Evolutionary conservation across 2,797 vertebrate genomes (phyloP), one percentile per base, ranked within the genome.

Genomic region (Peromyscus melanophrys): DNA sequence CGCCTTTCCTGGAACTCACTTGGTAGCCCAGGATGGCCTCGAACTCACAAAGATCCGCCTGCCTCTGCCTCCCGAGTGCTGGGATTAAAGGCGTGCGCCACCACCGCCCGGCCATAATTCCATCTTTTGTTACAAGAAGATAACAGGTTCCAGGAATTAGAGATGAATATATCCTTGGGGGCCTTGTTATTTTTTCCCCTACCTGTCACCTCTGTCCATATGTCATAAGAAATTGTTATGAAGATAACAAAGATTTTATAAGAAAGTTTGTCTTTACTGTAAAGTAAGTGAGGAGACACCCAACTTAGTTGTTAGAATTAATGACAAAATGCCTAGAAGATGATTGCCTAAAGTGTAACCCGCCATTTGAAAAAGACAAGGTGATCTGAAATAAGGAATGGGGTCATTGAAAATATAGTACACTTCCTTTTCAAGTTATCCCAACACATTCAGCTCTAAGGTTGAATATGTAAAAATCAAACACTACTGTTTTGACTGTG

Each of bases 381-480:
- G 9, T 61, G 84, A 77, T 90, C 65, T 85, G 52, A 77, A 96
- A 81, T 84, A 81, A 88, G 76, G 63, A 63, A 29, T 73, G 37
- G 17, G 13, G 37, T 94, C 77, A 90, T 67, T 87, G 52, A 69
- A 92, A 93, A 92, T 78, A 31, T 29, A 87, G 19, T 69, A 46
- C 43, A 83, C 69, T 94, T 71, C 85, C 65, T 95, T 92, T 96
- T 49, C 46, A 95, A 87, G 37, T 89, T 92, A 87, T 63, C 73
- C n/a, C 43, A 90, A 75, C 65, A 87, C 29, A 90, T 82, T 95
- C 77, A 93, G 21, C 52, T 92, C 63, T 86, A 57, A 82, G 71
- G 46, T 8, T 75, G 73, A 97, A 93, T 85, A 86, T 29, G 55
- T 89, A 89, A 89, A 94, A 96, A 85, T 31, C 96, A 69, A 96